Conservation (phyloP, 2,888 invertebrate genomes). For the Teinopalpus imperialis region DNA sequence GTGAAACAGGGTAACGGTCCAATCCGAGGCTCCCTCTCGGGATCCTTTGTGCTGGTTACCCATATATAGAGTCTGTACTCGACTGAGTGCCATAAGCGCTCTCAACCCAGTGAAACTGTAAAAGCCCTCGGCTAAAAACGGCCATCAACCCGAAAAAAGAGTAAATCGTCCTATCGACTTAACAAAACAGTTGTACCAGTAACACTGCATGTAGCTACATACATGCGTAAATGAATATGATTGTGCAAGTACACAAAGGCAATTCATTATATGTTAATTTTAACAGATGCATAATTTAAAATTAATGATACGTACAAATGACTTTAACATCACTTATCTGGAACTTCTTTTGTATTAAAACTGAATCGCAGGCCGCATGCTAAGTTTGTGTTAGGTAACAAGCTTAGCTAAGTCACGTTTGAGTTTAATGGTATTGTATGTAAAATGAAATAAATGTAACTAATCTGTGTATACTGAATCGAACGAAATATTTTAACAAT, state of each 20-base stretch:
- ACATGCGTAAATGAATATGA: conserved; percentile 35
- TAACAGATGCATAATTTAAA: conserved; percentile 61
- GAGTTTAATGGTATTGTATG: conserved; percentile 59
- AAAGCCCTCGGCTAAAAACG: no score
- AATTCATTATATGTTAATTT: conserved; percentile 60
- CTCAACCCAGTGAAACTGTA: no score
- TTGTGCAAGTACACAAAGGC: conserved; percentile 47
- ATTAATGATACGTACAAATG: conserved; percentile 65
- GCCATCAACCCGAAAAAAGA: no score
- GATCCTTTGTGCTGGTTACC: no score
- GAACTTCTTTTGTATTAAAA: conserved; percentile 60
- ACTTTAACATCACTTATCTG: conserved; percentile 58
- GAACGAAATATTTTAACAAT: no score
- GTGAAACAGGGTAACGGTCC: no score
- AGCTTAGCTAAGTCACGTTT: conserved; percentile 71
- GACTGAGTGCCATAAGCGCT: no score
- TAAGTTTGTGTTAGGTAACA: conserved; percentile 55
- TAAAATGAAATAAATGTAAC: conserved; percentile 54
- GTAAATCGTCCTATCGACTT: conserved; percentile 6
- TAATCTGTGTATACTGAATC: no score
- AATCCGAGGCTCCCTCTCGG: no score
- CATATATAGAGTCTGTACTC: no score
- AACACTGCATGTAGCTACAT: conserved; percentile 33
- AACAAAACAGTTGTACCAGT: conserved; percentile 15
- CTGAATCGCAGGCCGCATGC: conserved; percentile 50